Base-by-base conservation (phyloP, 2,113 vertebrate genomes). In the Boleophthalmus pectinirostris region DNA sequence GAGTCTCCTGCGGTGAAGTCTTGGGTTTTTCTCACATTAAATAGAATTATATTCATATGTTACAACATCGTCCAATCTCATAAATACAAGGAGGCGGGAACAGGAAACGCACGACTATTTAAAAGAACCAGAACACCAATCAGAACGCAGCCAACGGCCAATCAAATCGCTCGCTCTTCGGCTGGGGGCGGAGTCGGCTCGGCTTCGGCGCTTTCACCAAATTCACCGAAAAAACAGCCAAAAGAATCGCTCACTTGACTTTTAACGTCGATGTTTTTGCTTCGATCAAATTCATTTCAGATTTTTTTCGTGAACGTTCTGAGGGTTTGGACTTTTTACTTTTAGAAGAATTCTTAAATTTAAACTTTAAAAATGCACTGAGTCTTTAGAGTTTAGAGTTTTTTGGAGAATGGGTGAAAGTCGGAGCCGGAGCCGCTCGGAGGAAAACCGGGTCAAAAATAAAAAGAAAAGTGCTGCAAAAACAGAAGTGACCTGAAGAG, bases 1-100 rank as follows among this genome's bases (percentile, higher is more conserved):
- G 56, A 57, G n/a, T 57, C n/a, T 13, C 23, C n/a, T 24, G n/a
- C 2, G 13, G n/a, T 14, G 11, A 12, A 57, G 54, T 21, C 35
- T 70, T 56, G 51, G 49, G 56, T 68, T 57, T 45, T 56, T 14
- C 25, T 60, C 9, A 84, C 78, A 81, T 87, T 82, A 82, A 82
- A 81, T 82, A 81, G 23, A 74, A 81, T 82, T 65, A 80, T 76
- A 82, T 78, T 73, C 66, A 75, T 73, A 81, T 78, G 68, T 80
- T 82, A 85, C 84, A 80, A 68, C 74, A 68, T 80, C 66, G 51
- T 89, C 78, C 82, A 84, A 82, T 85, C 78, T 80, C 33, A 87
- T 85, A 86, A 84, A 80, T 84, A 85, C 24, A 11, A 57, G 23
- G 24, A 29, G 58, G 25, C 3, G 57, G 57, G 25, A 14, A 11